A percentile compares a stretch with the other conserved stretches of the same genome.
Conservation (phyloP, 2,797 vertebrate genomes). For the Sparus aurata region DNA sequence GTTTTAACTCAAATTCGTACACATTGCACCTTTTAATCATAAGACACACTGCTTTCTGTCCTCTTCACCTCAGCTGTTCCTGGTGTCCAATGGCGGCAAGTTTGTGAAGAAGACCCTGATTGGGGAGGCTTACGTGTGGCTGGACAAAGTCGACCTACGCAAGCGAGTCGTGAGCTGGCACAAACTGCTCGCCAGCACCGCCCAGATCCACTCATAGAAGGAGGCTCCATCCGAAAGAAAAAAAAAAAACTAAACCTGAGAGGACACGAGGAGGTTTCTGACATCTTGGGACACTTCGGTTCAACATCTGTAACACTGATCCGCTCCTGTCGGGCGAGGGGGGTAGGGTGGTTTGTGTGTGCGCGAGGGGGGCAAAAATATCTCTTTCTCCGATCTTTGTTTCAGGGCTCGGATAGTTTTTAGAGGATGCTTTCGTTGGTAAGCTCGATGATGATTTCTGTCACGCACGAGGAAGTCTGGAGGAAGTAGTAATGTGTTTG, state of each 20-base stretch:
- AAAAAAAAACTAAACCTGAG: slow-evolving; percentile 1
- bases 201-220: slow-evolving; percentile 92
- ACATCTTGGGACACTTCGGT: slow-evolving; percentile 18
- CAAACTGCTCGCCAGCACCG: slow-evolving; percentile 95
- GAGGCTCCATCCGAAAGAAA: neutral
- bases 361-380: neutral
- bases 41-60: neutral
- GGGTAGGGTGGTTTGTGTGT: neutral
- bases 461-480: slow-evolving; percentile 32
- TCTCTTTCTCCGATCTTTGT: slow-evolving; percentile 48
- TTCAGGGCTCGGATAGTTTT: slow-evolving; percentile 46
- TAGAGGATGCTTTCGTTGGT: slow-evolving; percentile 15
- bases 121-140: slow-evolving; percentile 98
- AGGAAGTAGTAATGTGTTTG: slow-evolving; percentile 63
- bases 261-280: neutral
- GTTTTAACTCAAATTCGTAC: too few species aligned
- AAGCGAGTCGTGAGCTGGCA: slow-evolving; percentile 99
- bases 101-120: slow-evolving; percentile 99
- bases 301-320: slow-evolving; percentile 30
- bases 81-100: slow-evolving; percentile 98
- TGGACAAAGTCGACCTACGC: slow-evolving; percentile 98
- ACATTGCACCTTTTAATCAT: neutral
- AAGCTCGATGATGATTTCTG: slow-evolving; percentile 37
- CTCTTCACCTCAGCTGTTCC: slow-evolving; percentile 87
- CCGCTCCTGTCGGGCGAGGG: slow-evolving; percentile 4